Percentiles rank a stretch among this genome's conserved stretches.
Evolutionary conservation across 2,797 vertebrate species (phyloP).

Genomic region (Morelia viridis): DNA sequence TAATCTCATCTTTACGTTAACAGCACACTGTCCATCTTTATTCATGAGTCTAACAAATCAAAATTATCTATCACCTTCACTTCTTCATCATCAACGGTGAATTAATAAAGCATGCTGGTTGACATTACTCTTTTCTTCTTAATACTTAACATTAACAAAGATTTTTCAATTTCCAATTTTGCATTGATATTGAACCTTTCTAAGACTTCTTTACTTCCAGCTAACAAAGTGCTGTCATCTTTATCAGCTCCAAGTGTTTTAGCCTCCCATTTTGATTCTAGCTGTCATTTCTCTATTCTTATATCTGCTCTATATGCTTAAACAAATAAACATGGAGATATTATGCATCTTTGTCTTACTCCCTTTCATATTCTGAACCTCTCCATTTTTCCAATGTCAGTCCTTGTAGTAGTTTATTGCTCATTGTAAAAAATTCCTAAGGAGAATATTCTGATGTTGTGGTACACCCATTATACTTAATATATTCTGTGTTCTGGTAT

Average conservation of each 20-base stretch:
- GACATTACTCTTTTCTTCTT: neutral
- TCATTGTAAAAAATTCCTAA: neutral
- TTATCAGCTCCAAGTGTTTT: neutral
- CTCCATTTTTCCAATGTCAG: neutral
- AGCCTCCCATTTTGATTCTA: neutral
- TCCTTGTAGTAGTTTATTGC: neutral
- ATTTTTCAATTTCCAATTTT: neutral
- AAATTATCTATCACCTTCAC: constrained; percentile 35
- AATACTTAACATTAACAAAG: neutral
- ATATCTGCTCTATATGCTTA: neutral
- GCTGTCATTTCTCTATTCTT: neutral
- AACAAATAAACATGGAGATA: neutral
- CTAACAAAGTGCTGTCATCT: neutral
- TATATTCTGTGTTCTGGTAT: neutral
- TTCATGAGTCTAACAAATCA: constrained; percentile 40
- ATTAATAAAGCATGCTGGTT: neutral
- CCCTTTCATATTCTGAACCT: neutral
- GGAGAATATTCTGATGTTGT: neutral
- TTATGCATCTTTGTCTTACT: neutral
- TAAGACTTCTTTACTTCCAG: neutral
- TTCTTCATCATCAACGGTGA: neutral
- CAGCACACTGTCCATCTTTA: constrained; percentile 31
- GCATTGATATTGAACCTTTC: neutral
- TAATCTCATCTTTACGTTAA: neutral
- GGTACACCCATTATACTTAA: constrained; percentile 6